Evolutionary conservation across 2,113 vertebrate genomes (phyloP).

Genomic region (Strix uralensis): DNA sequence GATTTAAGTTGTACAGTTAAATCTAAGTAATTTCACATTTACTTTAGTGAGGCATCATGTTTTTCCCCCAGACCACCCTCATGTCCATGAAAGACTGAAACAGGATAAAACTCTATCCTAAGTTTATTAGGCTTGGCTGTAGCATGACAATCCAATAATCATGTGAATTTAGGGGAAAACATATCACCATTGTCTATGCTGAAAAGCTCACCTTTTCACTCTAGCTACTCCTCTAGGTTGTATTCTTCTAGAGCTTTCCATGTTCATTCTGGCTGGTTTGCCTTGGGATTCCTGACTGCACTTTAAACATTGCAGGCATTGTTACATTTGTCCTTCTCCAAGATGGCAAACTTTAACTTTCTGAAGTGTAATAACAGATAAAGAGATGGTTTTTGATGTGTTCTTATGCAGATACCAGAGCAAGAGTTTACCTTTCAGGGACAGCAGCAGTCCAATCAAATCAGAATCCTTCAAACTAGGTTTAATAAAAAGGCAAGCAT

Average conservation of each 20-base stretch:
- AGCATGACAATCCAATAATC: background rate
- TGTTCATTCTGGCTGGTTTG: background rate
- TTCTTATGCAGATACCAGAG: background rate
- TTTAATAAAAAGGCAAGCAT: background rate
- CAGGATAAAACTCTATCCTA: background rate
- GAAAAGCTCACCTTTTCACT: background rate
- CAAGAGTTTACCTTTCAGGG: background rate
- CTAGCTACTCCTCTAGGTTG: background rate
- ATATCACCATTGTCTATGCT: background rate
- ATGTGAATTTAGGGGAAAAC: background rate
- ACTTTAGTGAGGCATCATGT: background rate
- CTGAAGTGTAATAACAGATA: background rate
- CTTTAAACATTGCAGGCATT: background rate
- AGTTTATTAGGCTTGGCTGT: background rate
- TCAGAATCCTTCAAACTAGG: background rate
- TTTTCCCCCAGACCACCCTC: background rate
- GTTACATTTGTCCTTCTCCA: background rate
- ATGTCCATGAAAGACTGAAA: background rate
- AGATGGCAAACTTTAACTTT: background rate
- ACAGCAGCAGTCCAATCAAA: background rate
- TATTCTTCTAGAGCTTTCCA: background rate
- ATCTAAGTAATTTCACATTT: background rate
- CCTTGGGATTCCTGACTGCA: background rate
- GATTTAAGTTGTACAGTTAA: background rate
- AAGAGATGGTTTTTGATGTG: background rate